phyloP scores from a whole-genome alignment of 2,113 vertebrate species.

The Hirundichthys speculiger region DNA sequence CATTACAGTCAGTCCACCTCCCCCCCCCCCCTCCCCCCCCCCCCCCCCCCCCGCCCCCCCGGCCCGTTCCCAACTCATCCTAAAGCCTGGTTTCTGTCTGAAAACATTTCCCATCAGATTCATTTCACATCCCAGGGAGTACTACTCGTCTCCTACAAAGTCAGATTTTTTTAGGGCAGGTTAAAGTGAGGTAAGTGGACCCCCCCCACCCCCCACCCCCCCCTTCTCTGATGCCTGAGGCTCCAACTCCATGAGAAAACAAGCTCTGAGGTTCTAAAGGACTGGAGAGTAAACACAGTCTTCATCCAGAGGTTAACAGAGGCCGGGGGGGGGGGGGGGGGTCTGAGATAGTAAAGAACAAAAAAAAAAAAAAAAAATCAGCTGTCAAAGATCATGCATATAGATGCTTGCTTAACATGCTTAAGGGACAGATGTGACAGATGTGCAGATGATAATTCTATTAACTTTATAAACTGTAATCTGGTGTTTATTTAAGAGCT shows the following conservation, averaged over 20 bases:
- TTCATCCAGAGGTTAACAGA: not conserved
- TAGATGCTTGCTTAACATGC: no score
- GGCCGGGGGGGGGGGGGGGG: not conserved
- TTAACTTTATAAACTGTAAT: not conserved
- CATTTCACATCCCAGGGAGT: constrained; percentile 13
- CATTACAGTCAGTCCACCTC: constrained; percentile 29
- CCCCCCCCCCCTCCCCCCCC: no score
- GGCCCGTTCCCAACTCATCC: constrained; percentile 1
- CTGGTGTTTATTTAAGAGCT: not conserved
- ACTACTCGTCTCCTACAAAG: constrained; percentile 3
- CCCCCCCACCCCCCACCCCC: not conserved
- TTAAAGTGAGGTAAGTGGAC: not conserved
- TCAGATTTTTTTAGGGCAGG: constrained; percentile 4
- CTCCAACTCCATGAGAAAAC: constrained; percentile 2
- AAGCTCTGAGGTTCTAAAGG: constrained; percentile 8
- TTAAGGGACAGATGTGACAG: no score
- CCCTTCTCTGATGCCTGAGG: constrained; percentile 19
- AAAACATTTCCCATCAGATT: constrained; percentile 26
- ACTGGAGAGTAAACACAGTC: constrained; percentile 10
- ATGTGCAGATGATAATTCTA: not conserved
- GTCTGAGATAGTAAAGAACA: not conserved
- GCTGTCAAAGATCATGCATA: not conserved
- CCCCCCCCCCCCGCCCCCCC: no score
- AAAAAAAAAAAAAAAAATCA: no score
- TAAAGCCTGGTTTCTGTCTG: constrained; percentile 14